Percentiles rank a stretch among this genome's conserved stretches.
These are phyloP conservation scores for Oceanodroma leucorhoa DNA, from an alignment of 2,797 vertebrate genomes.

Conservation along the genomic window DNA sequence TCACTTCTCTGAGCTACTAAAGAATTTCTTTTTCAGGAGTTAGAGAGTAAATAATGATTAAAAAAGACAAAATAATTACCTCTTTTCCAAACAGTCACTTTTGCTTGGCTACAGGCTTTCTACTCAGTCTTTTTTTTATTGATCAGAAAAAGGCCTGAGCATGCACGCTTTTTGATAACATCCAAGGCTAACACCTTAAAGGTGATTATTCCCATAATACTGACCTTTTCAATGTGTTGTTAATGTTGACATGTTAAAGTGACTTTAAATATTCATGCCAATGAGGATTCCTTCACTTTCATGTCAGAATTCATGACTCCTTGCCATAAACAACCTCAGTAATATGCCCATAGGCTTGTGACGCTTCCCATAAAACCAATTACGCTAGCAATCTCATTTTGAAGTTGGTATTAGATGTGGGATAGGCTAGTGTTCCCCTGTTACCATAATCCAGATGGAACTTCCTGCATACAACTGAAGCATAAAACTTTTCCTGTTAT, in stretches of 20 bases:
- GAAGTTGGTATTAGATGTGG: not conserved
- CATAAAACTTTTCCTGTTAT: not conserved
- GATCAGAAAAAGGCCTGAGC: not conserved
- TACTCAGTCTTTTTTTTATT: not conserved
- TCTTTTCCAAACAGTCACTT: not conserved
- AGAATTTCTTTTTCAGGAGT: not conserved
- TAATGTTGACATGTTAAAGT: not conserved
- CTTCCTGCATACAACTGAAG: not conserved
- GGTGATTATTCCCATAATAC: not conserved
- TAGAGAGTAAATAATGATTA: not conserved
- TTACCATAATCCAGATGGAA: not conserved
- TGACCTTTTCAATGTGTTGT: not conserved
- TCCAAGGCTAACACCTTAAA: not conserved
- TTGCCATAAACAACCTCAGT: not conserved
- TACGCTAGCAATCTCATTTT: not conserved
- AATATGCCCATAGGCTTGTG: not conserved
- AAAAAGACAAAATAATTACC: not conserved
- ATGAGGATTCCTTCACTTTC: constrained; percentile 6
- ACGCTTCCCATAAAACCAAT: not conserved
- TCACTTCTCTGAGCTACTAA: not conserved
- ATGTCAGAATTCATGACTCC: not conserved
- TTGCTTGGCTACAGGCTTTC: not conserved
- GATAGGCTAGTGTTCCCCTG: not conserved
- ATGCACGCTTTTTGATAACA: not conserved
- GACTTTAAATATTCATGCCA: not conserved